Percentiles rank a stretch among this genome's conserved stretches.
phyloP scores from a whole-genome alignment of 2,888 invertebrate genomes.

The Oxycera nigricornis region DNA sequence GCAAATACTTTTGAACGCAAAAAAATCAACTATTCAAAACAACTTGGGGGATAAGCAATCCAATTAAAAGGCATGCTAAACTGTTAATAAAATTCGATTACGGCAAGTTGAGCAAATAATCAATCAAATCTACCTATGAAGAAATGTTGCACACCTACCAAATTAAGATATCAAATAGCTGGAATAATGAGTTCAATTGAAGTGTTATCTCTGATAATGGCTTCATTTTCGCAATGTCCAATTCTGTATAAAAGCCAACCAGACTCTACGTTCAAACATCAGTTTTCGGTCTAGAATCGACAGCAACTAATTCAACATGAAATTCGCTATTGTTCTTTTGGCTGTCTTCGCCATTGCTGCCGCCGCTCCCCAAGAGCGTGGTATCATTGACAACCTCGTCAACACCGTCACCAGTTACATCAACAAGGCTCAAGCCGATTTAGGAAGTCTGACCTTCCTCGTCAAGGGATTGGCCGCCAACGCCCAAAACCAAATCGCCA shows the following conservation, averaged over 20 bases:
- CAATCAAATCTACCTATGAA: too few species aligned
- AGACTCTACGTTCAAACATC: not conserved
- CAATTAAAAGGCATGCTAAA: too few species aligned
- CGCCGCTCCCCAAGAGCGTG: slow-evolving; percentile 19
- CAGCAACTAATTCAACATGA: slow-evolving; percentile 41
- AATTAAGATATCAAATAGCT: too few species aligned
- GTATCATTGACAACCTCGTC: not conserved
- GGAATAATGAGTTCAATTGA: too few species aligned
- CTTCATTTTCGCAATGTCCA: too few species aligned
- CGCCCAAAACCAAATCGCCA: not conserved
- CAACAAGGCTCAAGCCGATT: slow-evolving; percentile 3
- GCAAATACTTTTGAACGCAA: too few species aligned
- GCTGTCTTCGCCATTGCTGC: slow-evolving; percentile 40
- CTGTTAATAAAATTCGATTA: too few species aligned
- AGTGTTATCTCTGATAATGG: too few species aligned
- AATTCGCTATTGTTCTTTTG: slow-evolving; percentile 43
- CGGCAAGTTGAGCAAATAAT: too few species aligned
- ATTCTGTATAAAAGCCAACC: not conserved
- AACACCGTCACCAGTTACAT: not conserved
- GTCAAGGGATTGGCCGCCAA: slow-evolving; percentile 14
- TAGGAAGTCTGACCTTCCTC: not conserved
- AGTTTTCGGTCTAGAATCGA: slow-evolving; percentile 10
- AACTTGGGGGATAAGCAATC: too few species aligned
- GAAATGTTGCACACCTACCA: too few species aligned
- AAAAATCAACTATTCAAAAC: too few species aligned